These are phyloP conservation scores for Psophia crepitans DNA, from an alignment of 2,113 vertebrate species.

Conservation along the genomic window DNA sequence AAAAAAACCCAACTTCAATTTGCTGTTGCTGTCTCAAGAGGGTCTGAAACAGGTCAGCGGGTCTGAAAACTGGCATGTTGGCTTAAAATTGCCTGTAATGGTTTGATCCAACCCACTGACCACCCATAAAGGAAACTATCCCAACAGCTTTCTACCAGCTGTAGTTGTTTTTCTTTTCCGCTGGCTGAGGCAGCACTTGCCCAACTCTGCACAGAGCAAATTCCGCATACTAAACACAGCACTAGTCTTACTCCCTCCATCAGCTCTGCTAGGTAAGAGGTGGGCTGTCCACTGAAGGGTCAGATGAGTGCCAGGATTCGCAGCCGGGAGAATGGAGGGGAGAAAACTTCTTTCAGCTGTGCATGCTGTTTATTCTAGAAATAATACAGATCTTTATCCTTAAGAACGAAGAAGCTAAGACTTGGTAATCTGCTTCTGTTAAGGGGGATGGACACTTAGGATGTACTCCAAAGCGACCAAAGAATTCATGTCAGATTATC, in stretches of 20 bases:
- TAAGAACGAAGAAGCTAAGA: background rate
- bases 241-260: background rate
- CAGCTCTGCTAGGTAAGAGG: background rate
- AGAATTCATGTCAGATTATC: background rate
- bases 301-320: background rate
- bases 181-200: background rate
- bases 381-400: background rate
- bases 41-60: background rate
- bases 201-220: background rate
- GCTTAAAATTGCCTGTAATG: background rate
- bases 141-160: background rate
- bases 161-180: background rate
- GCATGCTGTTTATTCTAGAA: background rate
- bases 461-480: background rate
- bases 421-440: background rate
- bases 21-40: background rate
- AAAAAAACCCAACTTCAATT: background rate
- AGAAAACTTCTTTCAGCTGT: background rate
- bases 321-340: background rate
- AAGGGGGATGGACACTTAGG: background rate
- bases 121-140: background rate
- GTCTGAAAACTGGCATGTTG: background rate
- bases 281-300: background rate
- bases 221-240: background rate
- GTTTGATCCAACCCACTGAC: background rate